Evolutionary conservation across 1,140 invertebrate species (phyloP).

Genomic region (Drosophila pallidifrons): DNA sequence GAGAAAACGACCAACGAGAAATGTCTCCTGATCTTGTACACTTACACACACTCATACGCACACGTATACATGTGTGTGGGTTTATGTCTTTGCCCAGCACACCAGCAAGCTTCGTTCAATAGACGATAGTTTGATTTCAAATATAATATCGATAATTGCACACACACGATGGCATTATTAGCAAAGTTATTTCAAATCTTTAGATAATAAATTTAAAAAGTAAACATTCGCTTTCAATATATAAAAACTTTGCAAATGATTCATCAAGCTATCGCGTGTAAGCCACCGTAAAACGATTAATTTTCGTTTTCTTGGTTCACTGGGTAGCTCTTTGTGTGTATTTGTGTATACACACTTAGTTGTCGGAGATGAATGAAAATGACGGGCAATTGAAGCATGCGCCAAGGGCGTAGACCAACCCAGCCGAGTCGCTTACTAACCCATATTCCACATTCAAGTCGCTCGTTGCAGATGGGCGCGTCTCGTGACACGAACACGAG

Average conservation of each 20-base stretch:
- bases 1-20: constrained; percentile 63
- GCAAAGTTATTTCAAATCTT: too few species aligned
- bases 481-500: constrained; percentile 16
- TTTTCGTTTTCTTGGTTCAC: too few species aligned
- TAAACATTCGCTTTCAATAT: too few species aligned
- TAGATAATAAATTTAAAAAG: too few species aligned
- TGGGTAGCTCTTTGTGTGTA: not conserved
- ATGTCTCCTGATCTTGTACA: constrained; percentile 54
- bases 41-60: not conserved
- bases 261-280: too few species aligned
- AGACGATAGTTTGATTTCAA: too few species aligned
- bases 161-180: too few species aligned
- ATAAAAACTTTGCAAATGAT: too few species aligned
- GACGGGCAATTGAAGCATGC: constrained; percentile 37
- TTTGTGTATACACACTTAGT: not conserved
- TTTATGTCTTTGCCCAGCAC: too few species aligned
- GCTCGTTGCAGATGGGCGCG: constrained; percentile 9
- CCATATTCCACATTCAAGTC: constrained; percentile 25
- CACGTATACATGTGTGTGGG: not conserved
- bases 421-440: constrained; percentile 1
- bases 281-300: too few species aligned
- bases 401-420: constrained; percentile 33
- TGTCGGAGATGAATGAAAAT: constrained; percentile 48
- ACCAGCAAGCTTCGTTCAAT: too few species aligned
- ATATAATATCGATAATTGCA: too few species aligned